phyloP scores from a whole-genome alignment of 1,140 invertebrate genomes.

The Scaptomyza hsui region DNA sequence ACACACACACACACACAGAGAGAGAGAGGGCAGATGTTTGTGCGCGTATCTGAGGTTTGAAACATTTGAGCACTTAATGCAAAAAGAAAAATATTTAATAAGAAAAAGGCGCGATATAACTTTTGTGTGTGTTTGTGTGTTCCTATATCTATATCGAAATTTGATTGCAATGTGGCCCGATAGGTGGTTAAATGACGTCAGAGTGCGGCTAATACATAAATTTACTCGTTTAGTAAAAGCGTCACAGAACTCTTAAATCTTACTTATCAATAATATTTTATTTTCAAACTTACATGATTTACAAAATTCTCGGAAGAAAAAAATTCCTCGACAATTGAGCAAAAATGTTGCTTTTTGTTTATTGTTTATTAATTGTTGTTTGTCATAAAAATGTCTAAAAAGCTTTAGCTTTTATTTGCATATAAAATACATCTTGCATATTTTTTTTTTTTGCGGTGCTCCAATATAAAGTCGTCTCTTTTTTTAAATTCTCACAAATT shows the following conservation, averaged over 20 bases:
- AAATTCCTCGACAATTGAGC: constrained; percentile 22
- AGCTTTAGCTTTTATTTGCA: constrained; percentile 16
- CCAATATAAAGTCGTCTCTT: constrained; percentile 12
- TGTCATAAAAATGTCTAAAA: neutral
- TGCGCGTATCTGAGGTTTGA: constrained; percentile 35
- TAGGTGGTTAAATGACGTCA: constrained; percentile 35
- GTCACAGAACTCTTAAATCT: constrained; percentile 5
- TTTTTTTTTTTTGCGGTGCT: neutral
- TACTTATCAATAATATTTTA: neutral
- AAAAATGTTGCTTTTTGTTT: neutral
- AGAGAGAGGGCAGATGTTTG: constrained; percentile 21
- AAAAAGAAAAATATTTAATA: constrained; percentile 38
- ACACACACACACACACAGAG: constrained; percentile 8
- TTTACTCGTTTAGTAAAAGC: constrained; percentile 3
- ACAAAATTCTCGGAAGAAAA: constrained; percentile 3
- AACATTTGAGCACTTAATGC: constrained; percentile 41
- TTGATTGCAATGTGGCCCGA: constrained; percentile 38
- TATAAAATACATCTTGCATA: constrained; percentile 20
- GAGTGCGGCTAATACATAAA: constrained; percentile 19
- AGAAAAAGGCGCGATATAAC: constrained; percentile 42
- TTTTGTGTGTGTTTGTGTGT: constrained; percentile 9
- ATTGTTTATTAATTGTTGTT: neutral
- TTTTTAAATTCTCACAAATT: constrained; percentile 10
- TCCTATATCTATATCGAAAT: constrained; percentile 29
- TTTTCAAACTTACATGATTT: constrained; percentile 29